Percentiles rank a stretch among this genome's conserved stretches.
phyloP scores from a whole-genome alignment of 2,888 invertebrate species.

The Chrysopilus asiliformis region DNA sequence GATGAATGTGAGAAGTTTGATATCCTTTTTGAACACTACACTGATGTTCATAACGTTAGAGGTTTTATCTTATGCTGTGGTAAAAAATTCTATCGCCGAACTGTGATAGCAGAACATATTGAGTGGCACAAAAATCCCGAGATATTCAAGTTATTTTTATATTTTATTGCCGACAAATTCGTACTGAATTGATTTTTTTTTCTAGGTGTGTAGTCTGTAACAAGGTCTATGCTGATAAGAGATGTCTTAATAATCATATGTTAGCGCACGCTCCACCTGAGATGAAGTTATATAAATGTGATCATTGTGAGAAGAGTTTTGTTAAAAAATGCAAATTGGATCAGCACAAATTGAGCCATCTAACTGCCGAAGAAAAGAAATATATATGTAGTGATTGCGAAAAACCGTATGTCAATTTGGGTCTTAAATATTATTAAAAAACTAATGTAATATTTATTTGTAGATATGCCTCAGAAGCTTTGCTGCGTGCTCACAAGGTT shows the following conservation, averaged over 20 bases:
- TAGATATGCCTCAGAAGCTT: constrained; percentile 17
- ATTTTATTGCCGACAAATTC: no score
- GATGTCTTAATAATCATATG: constrained; percentile 17
- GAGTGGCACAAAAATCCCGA: constrained; percentile 18
- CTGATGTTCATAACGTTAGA: constrained; percentile 13
- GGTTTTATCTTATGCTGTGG: constrained; percentile 18
- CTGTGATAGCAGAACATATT: constrained; percentile 17
- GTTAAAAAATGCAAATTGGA: constrained; percentile 18
- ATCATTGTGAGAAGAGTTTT: constrained; percentile 18
- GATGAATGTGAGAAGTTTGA: constrained; percentile 9
- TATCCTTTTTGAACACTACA: constrained; percentile 16
- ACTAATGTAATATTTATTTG: background rate
- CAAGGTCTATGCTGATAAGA: constrained; percentile 15
- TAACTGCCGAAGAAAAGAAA: constrained; percentile 15
- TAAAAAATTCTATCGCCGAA: constrained; percentile 15
- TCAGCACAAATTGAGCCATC: constrained; percentile 18
- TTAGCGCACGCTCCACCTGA: constrained; percentile 14
- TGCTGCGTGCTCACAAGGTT: constrained; percentile 16
- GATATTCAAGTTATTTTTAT: constrained; percentile 17
- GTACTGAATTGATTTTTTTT: no score
- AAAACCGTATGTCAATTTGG: constrained; percentile 21
- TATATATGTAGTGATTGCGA: constrained; percentile 27
- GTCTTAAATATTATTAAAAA: background rate
- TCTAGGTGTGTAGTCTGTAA: constrained; percentile 13
- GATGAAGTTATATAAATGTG: constrained; percentile 16